Evolutionary conservation across 2,113 vertebrate genomes (phyloP).

Genomic region (Holacanthus passer): DNA sequence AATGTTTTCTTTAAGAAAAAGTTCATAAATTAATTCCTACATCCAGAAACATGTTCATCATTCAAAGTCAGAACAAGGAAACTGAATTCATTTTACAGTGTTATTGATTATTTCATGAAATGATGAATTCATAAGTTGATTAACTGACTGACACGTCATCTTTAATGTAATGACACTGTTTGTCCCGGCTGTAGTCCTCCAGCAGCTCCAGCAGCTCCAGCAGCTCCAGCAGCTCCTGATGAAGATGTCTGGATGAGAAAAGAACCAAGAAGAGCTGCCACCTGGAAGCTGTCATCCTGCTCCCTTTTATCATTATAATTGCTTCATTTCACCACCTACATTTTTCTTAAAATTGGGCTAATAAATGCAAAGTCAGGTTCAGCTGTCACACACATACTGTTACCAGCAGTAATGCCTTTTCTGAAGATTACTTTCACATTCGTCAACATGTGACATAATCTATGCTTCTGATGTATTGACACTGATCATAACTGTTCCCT

Average conservation of each 20-base stretch:
- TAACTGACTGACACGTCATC: not conserved
- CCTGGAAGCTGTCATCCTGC: not conserved
- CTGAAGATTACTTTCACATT: too few species aligned
- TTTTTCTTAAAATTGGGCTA: too few species aligned
- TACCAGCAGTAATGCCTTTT: too few species aligned
- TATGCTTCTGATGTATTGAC: too few species aligned
- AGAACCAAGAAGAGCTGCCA: not conserved
- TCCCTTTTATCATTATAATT: too few species aligned
- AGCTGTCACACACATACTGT: too few species aligned
- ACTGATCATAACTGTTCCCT: too few species aligned
- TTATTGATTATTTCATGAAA: not conserved
- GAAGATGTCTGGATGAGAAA: constrained; percentile 16
- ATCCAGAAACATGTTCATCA: not conserved
- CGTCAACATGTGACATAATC: too few species aligned
- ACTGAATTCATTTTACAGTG: too few species aligned
- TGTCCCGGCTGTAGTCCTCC: constrained; percentile 52
- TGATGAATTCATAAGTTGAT: not conserved
- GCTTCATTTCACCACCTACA: too few species aligned
- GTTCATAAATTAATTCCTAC: not conserved
- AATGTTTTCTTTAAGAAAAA: not conserved
- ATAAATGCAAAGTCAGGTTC: too few species aligned
- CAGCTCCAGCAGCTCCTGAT: constrained; percentile 74
- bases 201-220: constrained; percentile 68
- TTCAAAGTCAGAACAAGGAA: not conserved
- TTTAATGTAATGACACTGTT: not conserved